Evolutionary conservation across 2,113 vertebrate genomes (phyloP).

Genomic region (Trogon melanurus): DNA sequence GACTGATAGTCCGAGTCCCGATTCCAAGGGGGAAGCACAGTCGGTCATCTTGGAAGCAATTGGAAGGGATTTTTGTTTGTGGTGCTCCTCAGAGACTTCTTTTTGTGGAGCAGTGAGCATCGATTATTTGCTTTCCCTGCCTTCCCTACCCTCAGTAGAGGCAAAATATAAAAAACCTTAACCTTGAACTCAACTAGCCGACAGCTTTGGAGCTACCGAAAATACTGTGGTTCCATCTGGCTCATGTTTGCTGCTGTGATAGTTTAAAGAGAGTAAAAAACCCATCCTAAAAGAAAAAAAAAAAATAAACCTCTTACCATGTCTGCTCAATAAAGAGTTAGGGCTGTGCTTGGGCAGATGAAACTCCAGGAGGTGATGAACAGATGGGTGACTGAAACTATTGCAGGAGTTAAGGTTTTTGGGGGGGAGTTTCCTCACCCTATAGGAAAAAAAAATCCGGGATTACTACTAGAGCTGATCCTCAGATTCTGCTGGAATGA

Average conservation of each 20-base stretch:
- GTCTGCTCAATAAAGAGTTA: neutral
- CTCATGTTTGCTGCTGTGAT: neutral
- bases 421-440: accelerated
- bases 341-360: neutral
- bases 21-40: neutral
- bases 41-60: neutral
- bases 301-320: no score
- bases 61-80: neutral
- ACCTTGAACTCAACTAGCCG: neutral
- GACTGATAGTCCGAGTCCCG: neutral
- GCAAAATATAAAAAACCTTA: neutral
- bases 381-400: neutral
- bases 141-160: neutral
- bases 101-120: neutral
- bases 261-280: no score
- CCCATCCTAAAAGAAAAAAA: neutral
- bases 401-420: neutral
- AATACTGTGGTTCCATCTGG: neutral
- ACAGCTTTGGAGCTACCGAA: neutral
- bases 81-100: neutral
- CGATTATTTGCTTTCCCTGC: neutral
- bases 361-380: neutral
- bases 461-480: neutral
- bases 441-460: neutral
- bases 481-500: neutral